Conservation (phyloP, 2,797 vertebrate species). For the Fundulus diaphanus region DNA sequence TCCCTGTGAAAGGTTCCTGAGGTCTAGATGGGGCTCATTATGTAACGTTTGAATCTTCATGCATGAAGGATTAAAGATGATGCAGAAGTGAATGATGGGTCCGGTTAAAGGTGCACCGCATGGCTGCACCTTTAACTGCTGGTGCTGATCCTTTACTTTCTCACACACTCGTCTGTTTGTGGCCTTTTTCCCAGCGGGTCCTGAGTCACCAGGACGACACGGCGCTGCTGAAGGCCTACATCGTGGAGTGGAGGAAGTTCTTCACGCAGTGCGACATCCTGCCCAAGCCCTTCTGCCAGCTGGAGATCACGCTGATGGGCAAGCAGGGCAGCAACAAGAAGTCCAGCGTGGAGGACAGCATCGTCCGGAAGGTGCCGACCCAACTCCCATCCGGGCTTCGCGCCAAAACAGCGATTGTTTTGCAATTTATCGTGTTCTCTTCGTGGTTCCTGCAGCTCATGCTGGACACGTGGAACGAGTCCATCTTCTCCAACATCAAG, state of each 20-base stretch:
- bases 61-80: too few species aligned
- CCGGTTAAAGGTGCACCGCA: too few species aligned
- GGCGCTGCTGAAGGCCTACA: slow-evolving; percentile 95
- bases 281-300: slow-evolving; percentile 96
- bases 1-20: too few species aligned
- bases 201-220: slow-evolving; percentile 98
- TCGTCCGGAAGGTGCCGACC: slow-evolving; percentile 91
- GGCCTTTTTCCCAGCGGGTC: slow-evolving; percentile 83
- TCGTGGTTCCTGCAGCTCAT: slow-evolving; percentile 83
- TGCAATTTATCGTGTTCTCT: neutral
- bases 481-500: slow-evolving; percentile 99
- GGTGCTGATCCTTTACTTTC: neutral
- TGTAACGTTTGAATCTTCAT: too few species aligned
- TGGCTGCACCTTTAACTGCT: too few species aligned
- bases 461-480: slow-evolving; percentile 99
- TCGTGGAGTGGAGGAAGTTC: slow-evolving; percentile 98
- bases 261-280: slow-evolving; percentile 98
- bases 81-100: too few species aligned
- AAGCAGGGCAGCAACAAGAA: slow-evolving; percentile 97
- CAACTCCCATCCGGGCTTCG: neutral
- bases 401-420: too few species aligned
- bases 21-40: too few species aligned
- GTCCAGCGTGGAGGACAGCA: slow-evolving; percentile 96
- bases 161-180: neutral
- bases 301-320: slow-evolving; percentile 92